These are phyloP conservation scores for Thaumetopoea pityocampa DNA, from an alignment of 1,140 invertebrate species.

Conservation along the genomic window DNA sequence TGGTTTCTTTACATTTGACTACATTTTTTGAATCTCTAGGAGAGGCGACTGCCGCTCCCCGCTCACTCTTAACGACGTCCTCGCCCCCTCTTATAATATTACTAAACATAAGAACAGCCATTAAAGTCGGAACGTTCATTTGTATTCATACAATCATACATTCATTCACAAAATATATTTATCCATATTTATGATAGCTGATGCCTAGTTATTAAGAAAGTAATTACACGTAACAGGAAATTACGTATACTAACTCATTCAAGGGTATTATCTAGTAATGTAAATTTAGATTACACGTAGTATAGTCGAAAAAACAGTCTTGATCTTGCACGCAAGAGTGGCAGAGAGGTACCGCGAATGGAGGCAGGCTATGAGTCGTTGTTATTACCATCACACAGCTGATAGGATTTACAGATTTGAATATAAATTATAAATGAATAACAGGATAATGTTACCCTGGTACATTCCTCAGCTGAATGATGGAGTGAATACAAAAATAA, in stretches of 20 bases:
- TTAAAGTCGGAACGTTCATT: constrained; percentile 20
- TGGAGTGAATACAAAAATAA: no score
- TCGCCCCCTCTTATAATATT: constrained; percentile 7
- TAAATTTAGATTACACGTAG: neutral
- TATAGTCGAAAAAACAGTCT: no score
- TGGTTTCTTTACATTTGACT: no score
- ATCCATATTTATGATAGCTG: constrained; percentile 11
- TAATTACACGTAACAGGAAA: constrained; percentile 19
- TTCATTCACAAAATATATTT: constrained; percentile 4
- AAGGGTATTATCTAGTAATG: constrained; percentile 12
- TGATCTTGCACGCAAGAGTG: no score
- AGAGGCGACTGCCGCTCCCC: neutral
- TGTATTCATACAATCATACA: constrained; percentile 16
- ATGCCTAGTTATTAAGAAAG: constrained; percentile 21
- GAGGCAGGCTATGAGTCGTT: no score
- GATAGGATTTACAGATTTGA: no score
- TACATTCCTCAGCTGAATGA: no score
- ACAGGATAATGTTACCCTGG: no score
- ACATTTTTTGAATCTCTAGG: no score
- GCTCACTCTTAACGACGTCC: constrained; percentile 2
- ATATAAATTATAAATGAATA: no score
- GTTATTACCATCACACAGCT: no score
- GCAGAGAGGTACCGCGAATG: no score
- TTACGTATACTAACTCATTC: constrained; percentile 18
- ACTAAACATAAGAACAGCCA: constrained; percentile 21